phyloP scores from a whole-genome alignment of 1,140 invertebrate genomes.

The Linepithema humile region DNA sequence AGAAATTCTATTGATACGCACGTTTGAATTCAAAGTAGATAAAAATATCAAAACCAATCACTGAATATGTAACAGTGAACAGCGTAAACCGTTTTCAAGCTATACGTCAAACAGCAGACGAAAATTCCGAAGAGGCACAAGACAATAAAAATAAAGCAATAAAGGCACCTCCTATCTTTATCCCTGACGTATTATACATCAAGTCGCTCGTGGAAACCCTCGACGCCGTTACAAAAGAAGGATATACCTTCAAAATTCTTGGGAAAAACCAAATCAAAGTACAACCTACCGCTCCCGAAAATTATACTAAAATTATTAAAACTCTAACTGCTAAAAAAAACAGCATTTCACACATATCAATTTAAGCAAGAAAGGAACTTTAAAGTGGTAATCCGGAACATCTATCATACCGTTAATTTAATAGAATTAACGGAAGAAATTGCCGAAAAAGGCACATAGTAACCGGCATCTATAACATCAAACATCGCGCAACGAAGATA shows the following conservation, averaged over 20 bases:
- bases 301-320: slow-evolving; percentile 50
- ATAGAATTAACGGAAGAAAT: slow-evolving; percentile 71
- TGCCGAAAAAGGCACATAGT: neutral
- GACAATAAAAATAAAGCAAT: slow-evolving; percentile 4
- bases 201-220: neutral
- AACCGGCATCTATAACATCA: neutral
- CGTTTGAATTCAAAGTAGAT: too few species aligned
- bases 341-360: slow-evolving; percentile 76
- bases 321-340: slow-evolving; percentile 51
- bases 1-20: too few species aligned
- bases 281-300: slow-evolving; percentile 11
- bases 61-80: neutral
- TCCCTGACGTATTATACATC: neutral
- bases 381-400: slow-evolving; percentile 76
- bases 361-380: slow-evolving; percentile 75
- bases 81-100: neutral
- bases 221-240: neutral
- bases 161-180: slow-evolving; percentile 9
- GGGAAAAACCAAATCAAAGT: slow-evolving; percentile 50
- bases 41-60: neutral
- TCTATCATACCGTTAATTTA: slow-evolving; percentile 66
- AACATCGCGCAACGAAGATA: slow-evolving; percentile 66
- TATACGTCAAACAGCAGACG: neutral
- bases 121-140: neutral
- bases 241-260: slow-evolving; percentile 7